A percentile compares a stretch with the other conserved stretches of the same genome.
phyloP scores from a whole-genome alignment of 2,113 vertebrate genomes.

The Bombycilla garrulus region DNA sequence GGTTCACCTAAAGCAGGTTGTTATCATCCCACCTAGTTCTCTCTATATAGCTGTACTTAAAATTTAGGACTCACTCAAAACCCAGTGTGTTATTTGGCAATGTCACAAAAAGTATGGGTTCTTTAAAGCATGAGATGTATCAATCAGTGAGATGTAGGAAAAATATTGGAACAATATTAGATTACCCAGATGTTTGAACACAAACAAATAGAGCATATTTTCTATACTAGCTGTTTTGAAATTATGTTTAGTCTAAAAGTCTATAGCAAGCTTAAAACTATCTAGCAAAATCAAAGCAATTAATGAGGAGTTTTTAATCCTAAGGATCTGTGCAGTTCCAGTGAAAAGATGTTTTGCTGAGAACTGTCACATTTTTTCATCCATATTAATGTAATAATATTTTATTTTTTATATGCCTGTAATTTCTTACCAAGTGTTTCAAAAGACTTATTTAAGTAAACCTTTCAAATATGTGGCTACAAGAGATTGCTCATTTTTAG shows the following conservation, averaged over 20 bases:
- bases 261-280: neutral
- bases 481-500: neutral
- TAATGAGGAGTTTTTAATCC: neutral
- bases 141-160: neutral
- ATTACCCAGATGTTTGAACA: neutral
- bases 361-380: neutral
- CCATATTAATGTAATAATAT: neutral
- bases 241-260: neutral
- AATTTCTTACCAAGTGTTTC: neutral
- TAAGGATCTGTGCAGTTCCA: neutral
- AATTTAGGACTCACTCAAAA: neutral
- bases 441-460: neutral
- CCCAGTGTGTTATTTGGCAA: neutral
- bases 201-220: neutral
- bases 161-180: neutral
- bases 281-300: neutral
- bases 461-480: neutral
- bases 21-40: neutral
- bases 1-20: neutral
- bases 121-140: neutral
- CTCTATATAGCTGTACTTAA: neutral
- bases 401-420: neutral
- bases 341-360: neutral
- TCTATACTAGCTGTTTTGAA: neutral
- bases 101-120: neutral